A percentile compares a stretch with the other conserved stretches of the same genome.
Conservation (phyloP, 2,797 vertebrate genomes). For the Thripadectes ignobilis region DNA sequence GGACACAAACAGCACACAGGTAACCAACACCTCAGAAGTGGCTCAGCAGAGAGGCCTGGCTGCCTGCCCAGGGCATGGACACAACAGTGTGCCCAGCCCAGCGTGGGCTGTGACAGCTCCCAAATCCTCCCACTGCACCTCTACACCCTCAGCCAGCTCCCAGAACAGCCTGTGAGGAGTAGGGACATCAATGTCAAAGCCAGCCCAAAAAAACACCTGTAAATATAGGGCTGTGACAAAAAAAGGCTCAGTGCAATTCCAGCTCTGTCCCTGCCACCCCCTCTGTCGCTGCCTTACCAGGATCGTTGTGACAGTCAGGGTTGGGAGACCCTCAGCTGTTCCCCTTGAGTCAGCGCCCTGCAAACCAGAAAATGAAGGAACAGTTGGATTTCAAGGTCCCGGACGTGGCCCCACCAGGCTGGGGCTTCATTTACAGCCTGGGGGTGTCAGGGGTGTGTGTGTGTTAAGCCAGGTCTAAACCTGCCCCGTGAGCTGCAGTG, state of each 20-base stretch:
- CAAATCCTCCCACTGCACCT: neutral
- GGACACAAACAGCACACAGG: neutral
- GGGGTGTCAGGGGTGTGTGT: rapidly evolving
- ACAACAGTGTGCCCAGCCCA: neutral
- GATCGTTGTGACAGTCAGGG: conserved; percentile 84
- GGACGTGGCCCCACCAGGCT: rapidly evolving
- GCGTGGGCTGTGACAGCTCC: neutral
- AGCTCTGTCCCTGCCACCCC: neutral
- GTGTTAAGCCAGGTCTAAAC: neutral
- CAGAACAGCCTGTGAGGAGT: rapidly evolving
- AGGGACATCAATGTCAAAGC: rapidly evolving
- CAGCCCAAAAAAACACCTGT: rapidly evolving
- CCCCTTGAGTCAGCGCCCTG: conserved; percentile 17
- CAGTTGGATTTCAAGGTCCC: neutral
- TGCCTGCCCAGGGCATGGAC: neutral
- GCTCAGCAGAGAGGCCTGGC: neutral
- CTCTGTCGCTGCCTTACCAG: conserved; percentile 73
- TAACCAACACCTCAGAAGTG: rapidly evolving
- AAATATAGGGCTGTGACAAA: rapidly evolving
- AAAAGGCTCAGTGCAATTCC: neutral
- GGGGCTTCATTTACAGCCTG: neutral
- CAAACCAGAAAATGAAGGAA: neutral
- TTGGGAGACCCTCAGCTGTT: conserved; percentile 57
- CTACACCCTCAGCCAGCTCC: neutral
- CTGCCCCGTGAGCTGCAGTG: neutral